Base-by-base conservation (phyloP, 1,140 invertebrate species). In the Melitaea cinxia region DNA sequence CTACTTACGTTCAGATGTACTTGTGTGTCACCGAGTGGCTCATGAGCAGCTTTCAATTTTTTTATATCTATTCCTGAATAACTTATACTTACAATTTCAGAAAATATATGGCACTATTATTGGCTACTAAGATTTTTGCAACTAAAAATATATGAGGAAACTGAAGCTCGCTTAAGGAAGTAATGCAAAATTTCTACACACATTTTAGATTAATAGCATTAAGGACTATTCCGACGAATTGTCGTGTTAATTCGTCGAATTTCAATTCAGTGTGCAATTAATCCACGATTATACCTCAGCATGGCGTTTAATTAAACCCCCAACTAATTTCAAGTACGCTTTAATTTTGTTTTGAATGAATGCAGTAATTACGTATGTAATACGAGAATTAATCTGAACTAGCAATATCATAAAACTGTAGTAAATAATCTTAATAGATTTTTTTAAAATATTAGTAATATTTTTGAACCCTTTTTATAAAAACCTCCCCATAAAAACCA, bases 301-400 rank as follows among this genome's bases (percentile, higher is more conserved):
- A 64, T 71, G 66, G 52, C 62, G 66, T 78, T 78, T 80, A 78
- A 83, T 83, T 82, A 85, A 83, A 73, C 58, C 64, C 37, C 60
- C 59, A 60, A 74, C 76, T 77, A 72, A 77, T 74, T 80, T 73
- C 70, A 62, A 56, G 28, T 59, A 55, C 61, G 68, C 72, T 77
- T 73, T 79, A 71, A 79, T 79, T 79, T 78, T 72, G 69, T 50
- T 60, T 60, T 23, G 37, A 6, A 33, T 12, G 30, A 33, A 33
- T 33, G 37, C 9, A 4, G 37, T 17, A 42, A 42, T 42, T 17
- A 9, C 3, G 37, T 42, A 9, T 7, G 37, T 42, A 6, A 42
- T 15, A 42, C 9, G 4, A 42, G 14, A 4, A 9, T 17, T 17
- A 9, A 14, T 17, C 17, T 33, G 4, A 2, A 12, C n/a, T 33